phyloP scores from a whole-genome alignment of 2,113 vertebrate species.

The Rhodinocichla rosea region DNA sequence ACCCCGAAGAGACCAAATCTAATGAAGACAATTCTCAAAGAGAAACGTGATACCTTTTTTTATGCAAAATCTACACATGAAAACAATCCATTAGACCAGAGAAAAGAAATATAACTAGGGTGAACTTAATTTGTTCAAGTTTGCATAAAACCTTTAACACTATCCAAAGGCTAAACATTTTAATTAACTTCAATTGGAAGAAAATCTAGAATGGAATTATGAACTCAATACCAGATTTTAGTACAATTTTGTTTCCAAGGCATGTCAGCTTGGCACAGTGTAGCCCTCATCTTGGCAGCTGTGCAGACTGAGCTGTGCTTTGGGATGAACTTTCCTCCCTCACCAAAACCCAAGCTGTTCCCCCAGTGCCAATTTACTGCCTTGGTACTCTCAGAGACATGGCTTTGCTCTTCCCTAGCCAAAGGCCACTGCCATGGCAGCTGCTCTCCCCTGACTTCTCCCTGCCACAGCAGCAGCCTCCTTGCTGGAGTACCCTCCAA shows the following conservation, averaged over 20 bases:
- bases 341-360: accelerated
- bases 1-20: background rate
- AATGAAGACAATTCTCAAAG: background rate
- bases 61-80: background rate
- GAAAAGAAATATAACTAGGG: background rate
- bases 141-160: background rate
- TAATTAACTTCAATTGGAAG: background rate
- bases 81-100: background rate
- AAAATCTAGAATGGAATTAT: background rate
- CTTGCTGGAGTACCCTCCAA: background rate
- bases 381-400: background rate
- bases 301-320: background rate
- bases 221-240: background rate
- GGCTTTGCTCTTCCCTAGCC: background rate
- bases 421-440: background rate
- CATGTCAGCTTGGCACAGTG: background rate
- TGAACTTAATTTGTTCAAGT: background rate
- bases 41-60: background rate
- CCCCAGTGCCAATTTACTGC: accelerated
- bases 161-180: background rate
- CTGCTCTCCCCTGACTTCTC: background rate
- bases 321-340: background rate
- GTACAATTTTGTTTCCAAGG: background rate
- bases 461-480: background rate
- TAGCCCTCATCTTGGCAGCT: background rate